phyloP scores from a whole-genome alignment of 2,797 vertebrate species.

The Gallinago nigripennis region DNA sequence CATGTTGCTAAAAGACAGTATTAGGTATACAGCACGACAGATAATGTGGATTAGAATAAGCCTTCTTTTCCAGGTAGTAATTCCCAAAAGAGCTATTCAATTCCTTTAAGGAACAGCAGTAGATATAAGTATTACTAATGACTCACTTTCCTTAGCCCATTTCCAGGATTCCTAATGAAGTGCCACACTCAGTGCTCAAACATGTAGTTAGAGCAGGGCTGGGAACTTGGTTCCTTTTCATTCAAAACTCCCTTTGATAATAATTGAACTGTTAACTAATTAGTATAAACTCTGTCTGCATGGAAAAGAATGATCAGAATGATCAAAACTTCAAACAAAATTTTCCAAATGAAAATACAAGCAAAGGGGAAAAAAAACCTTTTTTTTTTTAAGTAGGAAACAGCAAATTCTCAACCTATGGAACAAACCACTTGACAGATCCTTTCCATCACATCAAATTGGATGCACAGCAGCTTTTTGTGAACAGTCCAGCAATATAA shows the following conservation, averaged over 20 bases:
- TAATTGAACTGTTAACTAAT: slow-evolving; percentile 58
- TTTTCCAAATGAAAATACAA: neutral
- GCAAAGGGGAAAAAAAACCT: neutral
- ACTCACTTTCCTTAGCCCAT: neutral
- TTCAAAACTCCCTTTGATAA: slow-evolving; percentile 51
- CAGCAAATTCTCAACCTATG: neutral
- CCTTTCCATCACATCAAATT: slow-evolving; percentile 26
- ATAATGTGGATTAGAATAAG: slow-evolving; percentile 33
- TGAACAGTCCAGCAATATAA: neutral
- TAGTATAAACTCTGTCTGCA: slow-evolving; percentile 38
- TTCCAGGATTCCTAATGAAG: slow-evolving; percentile 35
- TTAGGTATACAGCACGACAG: neutral
- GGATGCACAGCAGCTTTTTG: neutral
- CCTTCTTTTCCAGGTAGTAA: neutral
- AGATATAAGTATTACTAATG: neutral
- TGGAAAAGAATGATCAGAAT: slow-evolving; percentile 17
- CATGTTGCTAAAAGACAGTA: neutral
- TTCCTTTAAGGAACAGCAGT: neutral
- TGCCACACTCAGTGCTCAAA: neutral
- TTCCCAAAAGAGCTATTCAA: slow-evolving; percentile 3
- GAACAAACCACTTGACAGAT: slow-evolving; percentile 1
- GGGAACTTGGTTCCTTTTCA: slow-evolving; percentile 31
- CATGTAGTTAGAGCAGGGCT: neutral
- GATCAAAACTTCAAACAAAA: slow-evolving; percentile 24
- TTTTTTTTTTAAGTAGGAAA: neutral